Conservation (phyloP, 1,140 invertebrate species). For the Arctopsyche grandis region DNA sequence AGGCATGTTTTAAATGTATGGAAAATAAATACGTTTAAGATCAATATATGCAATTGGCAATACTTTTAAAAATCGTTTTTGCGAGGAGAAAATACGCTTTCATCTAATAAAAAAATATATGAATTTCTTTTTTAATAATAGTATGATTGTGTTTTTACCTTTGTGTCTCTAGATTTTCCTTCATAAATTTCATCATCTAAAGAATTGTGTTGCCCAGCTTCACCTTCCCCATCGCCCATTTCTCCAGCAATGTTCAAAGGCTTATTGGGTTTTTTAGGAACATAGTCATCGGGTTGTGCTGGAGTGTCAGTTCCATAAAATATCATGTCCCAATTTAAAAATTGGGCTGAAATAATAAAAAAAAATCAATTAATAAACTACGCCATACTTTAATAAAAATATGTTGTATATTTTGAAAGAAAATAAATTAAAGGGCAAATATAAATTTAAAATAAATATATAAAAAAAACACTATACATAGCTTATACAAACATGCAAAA, state of each 20-base stretch:
- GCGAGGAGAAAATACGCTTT: too few species aligned
- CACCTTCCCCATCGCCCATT: slow-evolving; percentile 40
- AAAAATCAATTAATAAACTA: slow-evolving; percentile 17
- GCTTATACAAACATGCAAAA: neutral
- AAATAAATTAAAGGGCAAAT: neutral
- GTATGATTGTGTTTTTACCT: too few species aligned
- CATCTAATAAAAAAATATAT: too few species aligned
- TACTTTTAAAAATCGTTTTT: too few species aligned
- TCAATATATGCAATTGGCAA: too few species aligned
- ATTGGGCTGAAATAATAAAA: slow-evolving; percentile 58
- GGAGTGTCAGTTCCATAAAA: slow-evolving; percentile 79
- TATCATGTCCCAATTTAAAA: slow-evolving; percentile 77
- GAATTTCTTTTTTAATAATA: too few species aligned
- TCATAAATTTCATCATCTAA: slow-evolving; percentile 53
- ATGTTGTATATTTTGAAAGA: neutral
- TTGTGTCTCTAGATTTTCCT: slow-evolving; percentile 60
- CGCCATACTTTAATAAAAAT: neutral
- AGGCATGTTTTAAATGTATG: too few species aligned
- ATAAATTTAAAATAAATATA: neutral
- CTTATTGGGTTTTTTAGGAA: neutral
- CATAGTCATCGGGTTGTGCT: slow-evolving; percentile 63
- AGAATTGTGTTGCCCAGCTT: slow-evolving; percentile 50
- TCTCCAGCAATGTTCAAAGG: neutral
- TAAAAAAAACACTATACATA: neutral
- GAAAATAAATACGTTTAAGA: too few species aligned